A percentile compares a stretch with the other conserved stretches of the same genome.
phyloP scores from a whole-genome alignment of 2,888 invertebrate genomes.

The Polyommatus iphigenia region DNA sequence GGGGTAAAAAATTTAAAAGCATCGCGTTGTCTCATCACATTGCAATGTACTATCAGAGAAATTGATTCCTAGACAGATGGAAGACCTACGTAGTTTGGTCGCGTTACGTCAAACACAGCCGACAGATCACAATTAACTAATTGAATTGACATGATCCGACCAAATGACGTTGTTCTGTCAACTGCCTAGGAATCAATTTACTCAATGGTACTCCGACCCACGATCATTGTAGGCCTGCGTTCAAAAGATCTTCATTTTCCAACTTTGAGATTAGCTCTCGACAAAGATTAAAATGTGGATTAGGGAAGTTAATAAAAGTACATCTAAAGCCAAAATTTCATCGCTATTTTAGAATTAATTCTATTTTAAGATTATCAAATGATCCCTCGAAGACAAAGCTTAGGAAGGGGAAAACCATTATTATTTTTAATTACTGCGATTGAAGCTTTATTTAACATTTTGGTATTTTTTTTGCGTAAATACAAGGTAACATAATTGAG shows the following conservation, averaged over 20 bases:
- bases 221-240: background rate
- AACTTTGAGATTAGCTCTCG: background rate
- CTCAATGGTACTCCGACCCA: background rate
- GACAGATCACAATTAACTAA: too few relatives aligned
- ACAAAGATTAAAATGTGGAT: background rate
- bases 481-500: too few relatives aligned
- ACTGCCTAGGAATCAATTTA: too few relatives aligned
- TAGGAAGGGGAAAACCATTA: background rate
- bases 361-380: background rate
- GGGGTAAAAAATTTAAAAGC: too few relatives aligned
- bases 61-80: too few relatives aligned
- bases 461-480: background rate
- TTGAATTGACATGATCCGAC: too few relatives aligned
- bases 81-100: too few relatives aligned
- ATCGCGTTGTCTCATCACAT: too few relatives aligned
- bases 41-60: too few relatives aligned
- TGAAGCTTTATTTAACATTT: background rate
- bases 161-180: too few relatives aligned
- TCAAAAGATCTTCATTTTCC: background rate
- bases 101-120: too few relatives aligned
- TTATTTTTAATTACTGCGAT: background rate
- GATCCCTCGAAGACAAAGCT: background rate
- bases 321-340: background rate
- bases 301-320: background rate
- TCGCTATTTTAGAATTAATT: background rate